Percentiles rank a stretch among this genome's conserved stretches.
Evolutionary conservation across 2,113 vertebrate species (phyloP).

Genomic region (Microcebus ravelobensis): DNA sequence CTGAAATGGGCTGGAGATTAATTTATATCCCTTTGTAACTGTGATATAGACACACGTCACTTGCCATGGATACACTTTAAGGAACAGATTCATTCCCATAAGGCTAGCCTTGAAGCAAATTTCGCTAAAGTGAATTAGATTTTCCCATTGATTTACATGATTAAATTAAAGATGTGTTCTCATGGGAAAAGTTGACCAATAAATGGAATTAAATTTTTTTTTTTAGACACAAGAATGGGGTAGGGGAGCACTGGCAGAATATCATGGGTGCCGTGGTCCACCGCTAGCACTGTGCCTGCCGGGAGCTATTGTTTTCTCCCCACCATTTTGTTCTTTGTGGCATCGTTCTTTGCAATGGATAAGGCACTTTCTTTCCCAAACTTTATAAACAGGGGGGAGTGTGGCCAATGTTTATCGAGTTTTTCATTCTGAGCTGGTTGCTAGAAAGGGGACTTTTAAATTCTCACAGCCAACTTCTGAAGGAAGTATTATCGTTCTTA

Average conservation of each 20-base stretch:
- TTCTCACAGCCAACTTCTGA: background rate
- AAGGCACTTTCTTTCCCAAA: background rate
- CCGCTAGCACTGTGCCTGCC: fast-evolving
- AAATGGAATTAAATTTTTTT: conserved; percentile 65
- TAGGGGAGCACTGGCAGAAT: background rate
- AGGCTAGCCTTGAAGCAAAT: conserved; percentile 58
- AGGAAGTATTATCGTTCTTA: background rate
- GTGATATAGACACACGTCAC: conserved; percentile 73
- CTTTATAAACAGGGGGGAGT: background rate
- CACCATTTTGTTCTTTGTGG: background rate
- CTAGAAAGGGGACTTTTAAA: background rate
- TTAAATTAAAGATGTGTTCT: conserved; percentile 76
- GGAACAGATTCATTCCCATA: conserved; percentile 61
- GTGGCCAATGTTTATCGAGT: background rate
- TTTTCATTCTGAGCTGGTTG: background rate
- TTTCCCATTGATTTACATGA: conserved; percentile 77
- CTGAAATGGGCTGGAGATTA: conserved; percentile 68
- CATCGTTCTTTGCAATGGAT: background rate
- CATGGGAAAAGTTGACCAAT: conserved; percentile 73
- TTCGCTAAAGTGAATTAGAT: conserved; percentile 78
- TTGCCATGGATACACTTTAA: conserved; percentile 64
- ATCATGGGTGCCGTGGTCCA: background rate
- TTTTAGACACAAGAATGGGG: background rate
- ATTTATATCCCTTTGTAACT: conserved; percentile 71
- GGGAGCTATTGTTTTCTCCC: background rate